A percentile compares a stretch with the other conserved stretches of the same genome.
Conservation (phyloP, 1,140 invertebrate species). For the Achroia grisella region DNA sequence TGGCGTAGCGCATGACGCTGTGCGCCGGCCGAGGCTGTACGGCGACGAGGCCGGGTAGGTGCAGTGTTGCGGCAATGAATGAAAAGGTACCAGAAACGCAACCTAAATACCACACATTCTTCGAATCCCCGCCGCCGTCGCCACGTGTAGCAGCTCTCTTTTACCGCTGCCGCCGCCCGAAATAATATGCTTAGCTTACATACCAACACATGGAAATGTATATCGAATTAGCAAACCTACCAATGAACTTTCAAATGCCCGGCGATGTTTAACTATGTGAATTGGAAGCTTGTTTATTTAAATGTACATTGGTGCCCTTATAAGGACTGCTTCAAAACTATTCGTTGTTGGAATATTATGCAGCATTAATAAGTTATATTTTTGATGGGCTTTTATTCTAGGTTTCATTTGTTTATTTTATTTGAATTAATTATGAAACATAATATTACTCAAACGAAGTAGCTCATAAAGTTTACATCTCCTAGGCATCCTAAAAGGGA, state of each 20-base stretch:
- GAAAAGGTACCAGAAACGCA: conserved; percentile 67
- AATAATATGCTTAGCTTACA: conserved; percentile 47
- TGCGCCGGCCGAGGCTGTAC: conserved; percentile 14
- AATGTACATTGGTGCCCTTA: no score
- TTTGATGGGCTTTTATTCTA: no score
- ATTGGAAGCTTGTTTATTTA: no score
- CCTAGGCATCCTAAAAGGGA: no score
- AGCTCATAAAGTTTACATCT: no score
- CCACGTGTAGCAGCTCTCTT: conserved; percentile 52
- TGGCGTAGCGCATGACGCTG: conserved; percentile 7
- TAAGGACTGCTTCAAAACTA: no score
- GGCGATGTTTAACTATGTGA: no score
- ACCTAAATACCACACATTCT: conserved; percentile 69
- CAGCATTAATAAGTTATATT: no score
- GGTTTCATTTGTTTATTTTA: background rate
- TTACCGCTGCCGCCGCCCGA: conserved; percentile 53
- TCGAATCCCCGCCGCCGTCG: conserved; percentile 48
- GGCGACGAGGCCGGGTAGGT: conserved; percentile 32
- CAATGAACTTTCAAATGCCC: background rate
- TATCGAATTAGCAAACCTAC: conserved; percentile 37
- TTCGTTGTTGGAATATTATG: no score
- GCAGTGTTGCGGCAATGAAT: conserved; percentile 67
- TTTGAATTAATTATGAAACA: background rate
- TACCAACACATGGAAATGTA: conserved; percentile 36
- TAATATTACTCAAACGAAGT: no score